These are phyloP conservation scores for Temnothorax rugatulus DNA, from an alignment of 2,888 invertebrate species.

Conservation along the genomic window DNA sequence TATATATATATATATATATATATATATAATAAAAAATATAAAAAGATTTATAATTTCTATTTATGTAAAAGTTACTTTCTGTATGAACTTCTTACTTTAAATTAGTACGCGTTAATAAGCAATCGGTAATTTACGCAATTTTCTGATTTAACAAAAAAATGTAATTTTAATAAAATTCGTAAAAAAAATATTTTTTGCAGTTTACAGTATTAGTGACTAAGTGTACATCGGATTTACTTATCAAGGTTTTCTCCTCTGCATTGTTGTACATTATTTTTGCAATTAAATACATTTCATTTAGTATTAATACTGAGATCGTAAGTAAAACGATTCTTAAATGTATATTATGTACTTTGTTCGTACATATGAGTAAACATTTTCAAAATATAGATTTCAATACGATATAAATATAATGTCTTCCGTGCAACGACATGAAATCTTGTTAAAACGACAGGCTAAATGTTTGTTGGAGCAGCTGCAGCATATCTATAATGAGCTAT, in stretches of 20 bases:
- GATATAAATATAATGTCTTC: neutral
- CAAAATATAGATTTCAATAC: neutral
- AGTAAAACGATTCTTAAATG: neutral
- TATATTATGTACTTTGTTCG: neutral
- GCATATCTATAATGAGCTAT: neutral
- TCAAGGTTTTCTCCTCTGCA: neutral
- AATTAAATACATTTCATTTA: conserved; percentile 10
- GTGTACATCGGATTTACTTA: neutral
- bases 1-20: no score
- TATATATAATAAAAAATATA: neutral
- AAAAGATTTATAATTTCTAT: neutral
- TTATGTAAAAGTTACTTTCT: neutral
- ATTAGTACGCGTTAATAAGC: no score
- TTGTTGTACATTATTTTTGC: neutral
- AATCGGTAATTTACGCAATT: neutral
- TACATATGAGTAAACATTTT: neutral
- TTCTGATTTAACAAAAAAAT: neutral
- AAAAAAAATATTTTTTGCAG: neutral
- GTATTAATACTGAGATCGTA: neutral
- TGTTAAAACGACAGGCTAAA: neutral
- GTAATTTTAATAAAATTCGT: neutral
- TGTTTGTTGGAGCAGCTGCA: neutral
- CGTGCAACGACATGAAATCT: neutral
- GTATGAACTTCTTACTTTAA: no score
- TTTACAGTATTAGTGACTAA: neutral